These are phyloP conservation scores for Odiellus spinosus DNA, from an alignment of 2,888 invertebrate species.

Conservation along the genomic window DNA sequence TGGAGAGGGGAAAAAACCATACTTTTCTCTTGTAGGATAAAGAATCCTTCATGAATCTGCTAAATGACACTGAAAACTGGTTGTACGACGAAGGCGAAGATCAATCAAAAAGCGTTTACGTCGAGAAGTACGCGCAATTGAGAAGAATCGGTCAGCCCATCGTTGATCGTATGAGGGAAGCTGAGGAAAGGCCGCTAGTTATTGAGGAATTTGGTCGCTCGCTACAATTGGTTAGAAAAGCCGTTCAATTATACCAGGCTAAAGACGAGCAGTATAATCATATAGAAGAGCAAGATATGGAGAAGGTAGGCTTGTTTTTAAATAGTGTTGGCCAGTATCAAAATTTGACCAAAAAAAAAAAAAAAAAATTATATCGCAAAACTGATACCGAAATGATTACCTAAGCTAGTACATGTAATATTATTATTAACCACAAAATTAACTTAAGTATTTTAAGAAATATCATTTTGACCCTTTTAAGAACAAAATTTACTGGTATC, in stretches of 20 bases:
- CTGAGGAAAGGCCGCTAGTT: slow-evolving; percentile 56
- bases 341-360: neutral
- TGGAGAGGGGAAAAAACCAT: slow-evolving; percentile 2
- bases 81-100: slow-evolving; percentile 94
- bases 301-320: slow-evolving; percentile 45
- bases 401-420: neutral
- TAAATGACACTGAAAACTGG: slow-evolving; percentile 87
- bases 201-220: slow-evolving; percentile 62
- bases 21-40: slow-evolving; percentile 22
- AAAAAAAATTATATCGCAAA: neutral
- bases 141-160: slow-evolving; percentile 73
- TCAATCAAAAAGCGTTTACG: slow-evolving; percentile 56
- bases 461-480: neutral
- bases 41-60: slow-evolving; percentile 32
- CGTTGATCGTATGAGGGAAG: slow-evolving; percentile 62
- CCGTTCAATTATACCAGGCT: slow-evolving; percentile 49
- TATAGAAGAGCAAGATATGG: slow-evolving; percentile 46
- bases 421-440: neutral
- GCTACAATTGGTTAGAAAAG: slow-evolving; percentile 64
- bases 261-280: slow-evolving; percentile 59
- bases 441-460: neutral
- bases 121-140: slow-evolving; percentile 37
- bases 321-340: neutral
- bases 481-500: neutral
- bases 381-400: neutral